Evolutionary conservation across 1,140 invertebrate genomes (phyloP).

Genomic region (Nymphalis io): DNA sequence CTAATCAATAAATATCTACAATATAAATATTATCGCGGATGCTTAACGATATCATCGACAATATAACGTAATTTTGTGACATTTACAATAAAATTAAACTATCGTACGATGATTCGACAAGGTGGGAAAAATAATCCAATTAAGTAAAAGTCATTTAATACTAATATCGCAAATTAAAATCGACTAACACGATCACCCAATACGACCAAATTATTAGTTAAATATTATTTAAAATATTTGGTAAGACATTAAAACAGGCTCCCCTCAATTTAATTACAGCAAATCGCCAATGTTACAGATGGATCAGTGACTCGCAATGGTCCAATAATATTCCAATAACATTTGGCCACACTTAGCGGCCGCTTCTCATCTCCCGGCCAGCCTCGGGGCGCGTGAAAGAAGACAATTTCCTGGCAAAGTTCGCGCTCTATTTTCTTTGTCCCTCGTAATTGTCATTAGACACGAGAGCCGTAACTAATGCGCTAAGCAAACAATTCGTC

Average conservation of each 20-base stretch:
- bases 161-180: too few species aligned
- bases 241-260: background rate
- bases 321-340: background rate
- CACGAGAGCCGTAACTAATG: slow-evolving; percentile 41
- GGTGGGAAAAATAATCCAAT: too few species aligned
- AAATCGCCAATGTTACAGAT: background rate
- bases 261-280: background rate
- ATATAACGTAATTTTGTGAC: too few species aligned
- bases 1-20: too few species aligned
- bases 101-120: too few species aligned
- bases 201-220: too few species aligned
- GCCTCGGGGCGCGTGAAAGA: slow-evolving; percentile 20
- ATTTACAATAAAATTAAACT: too few species aligned
- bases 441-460: slow-evolving; percentile 44
- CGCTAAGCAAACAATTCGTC: slow-evolving; percentile 43
- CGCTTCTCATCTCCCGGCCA: background rate
- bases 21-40: too few species aligned
- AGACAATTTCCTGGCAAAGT: slow-evolving; percentile 38
- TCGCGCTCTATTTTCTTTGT: slow-evolving; percentile 44
- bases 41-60: too few species aligned
- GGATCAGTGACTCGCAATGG: background rate
- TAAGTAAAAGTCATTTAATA: too few species aligned
- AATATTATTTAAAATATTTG: background rate
- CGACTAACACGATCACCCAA: too few species aligned
- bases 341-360: background rate